phyloP scores from a whole-genome alignment of 2,888 invertebrate species.

The Brassicogethes aeneus region DNA sequence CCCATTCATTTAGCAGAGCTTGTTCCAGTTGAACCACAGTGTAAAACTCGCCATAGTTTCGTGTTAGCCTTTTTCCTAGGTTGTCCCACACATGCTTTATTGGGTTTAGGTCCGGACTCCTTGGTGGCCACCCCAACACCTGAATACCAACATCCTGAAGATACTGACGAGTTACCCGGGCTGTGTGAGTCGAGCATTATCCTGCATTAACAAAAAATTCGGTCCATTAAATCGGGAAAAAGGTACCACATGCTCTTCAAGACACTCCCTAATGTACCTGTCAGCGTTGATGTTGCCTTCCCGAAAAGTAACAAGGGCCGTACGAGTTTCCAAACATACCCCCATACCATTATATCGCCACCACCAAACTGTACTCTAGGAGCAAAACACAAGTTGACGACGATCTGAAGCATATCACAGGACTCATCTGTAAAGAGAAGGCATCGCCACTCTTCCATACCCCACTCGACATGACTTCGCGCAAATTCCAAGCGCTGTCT shows the following conservation, averaged over 20 bases:
- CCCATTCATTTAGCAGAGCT: no score
- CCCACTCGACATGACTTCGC: background rate
- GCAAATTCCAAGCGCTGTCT: constrained; percentile 5
- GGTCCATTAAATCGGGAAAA: background rate
- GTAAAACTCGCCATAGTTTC: no score
- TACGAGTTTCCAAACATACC: background rate
- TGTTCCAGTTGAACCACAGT: no score
- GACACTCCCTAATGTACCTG: no score
- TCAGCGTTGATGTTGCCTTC: constrained; percentile 2
- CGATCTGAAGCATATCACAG: no score
- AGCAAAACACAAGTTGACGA: constrained; percentile 2
- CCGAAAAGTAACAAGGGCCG: background rate
- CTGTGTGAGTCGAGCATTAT: constrained; percentile 6
- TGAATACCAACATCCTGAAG: constrained; percentile 3
- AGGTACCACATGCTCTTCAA: no score
- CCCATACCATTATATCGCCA: constrained; percentile 3
- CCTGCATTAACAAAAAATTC: constrained; percentile 2
- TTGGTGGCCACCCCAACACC: constrained; percentile 2
- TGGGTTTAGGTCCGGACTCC: background rate
- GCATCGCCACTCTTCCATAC: background rate
- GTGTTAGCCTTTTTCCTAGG: no score
- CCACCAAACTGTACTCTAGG: constrained; percentile 3
- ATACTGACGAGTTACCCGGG: constrained; percentile 3
- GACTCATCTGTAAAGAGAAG: background rate
- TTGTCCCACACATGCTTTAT: no score